Percentiles rank a stretch among this genome's conserved stretches.
phyloP scores from a whole-genome alignment of 2,888 invertebrate genomes.

The Cordylochernes scorpioides region DNA sequence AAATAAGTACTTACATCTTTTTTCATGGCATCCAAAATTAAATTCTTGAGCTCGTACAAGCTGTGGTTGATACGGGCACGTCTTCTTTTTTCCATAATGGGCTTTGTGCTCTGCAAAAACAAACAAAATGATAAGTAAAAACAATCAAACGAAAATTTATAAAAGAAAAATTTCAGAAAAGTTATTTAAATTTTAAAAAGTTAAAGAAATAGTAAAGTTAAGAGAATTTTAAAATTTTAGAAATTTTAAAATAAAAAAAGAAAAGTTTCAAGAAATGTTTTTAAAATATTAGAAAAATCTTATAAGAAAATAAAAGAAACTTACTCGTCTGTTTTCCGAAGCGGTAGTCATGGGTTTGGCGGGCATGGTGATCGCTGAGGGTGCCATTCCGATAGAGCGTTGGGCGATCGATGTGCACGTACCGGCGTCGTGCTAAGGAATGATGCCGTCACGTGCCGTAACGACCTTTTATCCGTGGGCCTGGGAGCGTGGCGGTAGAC shows the following conservation, averaged over 20 bases:
- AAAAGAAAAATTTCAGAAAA: background rate
- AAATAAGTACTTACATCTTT: conserved; percentile 11
- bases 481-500: conserved; percentile 7
- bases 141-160: background rate
- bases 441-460: conserved; percentile 3
- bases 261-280: conserved; percentile 1
- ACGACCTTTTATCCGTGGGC: conserved; percentile 5
- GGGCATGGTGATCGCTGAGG: conserved; percentile 5
- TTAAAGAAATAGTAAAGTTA: conserved; percentile 1
- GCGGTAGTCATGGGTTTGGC: conserved; percentile 9
- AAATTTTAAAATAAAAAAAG: conserved; percentile 2
- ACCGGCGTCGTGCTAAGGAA: too few relatives aligned
- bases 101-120: conserved; percentile 12
- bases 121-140: conserved; percentile 1
- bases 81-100: conserved; percentile 13
- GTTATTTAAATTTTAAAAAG: background rate
- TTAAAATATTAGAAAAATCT: too few relatives aligned
- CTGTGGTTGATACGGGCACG: conserved; percentile 13
- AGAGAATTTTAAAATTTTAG: background rate
- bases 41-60: conserved; percentile 12
- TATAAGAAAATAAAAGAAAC: conserved; percentile 2
- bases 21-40: conserved; percentile 13
- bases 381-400: too few relatives aligned
- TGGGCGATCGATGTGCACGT: too few relatives aligned
- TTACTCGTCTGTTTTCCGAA: conserved; percentile 9